These are phyloP conservation scores for Habroteleia sp. DNA, from an alignment of 2,888 invertebrate genomes.

Conservation along the genomic window DNA sequence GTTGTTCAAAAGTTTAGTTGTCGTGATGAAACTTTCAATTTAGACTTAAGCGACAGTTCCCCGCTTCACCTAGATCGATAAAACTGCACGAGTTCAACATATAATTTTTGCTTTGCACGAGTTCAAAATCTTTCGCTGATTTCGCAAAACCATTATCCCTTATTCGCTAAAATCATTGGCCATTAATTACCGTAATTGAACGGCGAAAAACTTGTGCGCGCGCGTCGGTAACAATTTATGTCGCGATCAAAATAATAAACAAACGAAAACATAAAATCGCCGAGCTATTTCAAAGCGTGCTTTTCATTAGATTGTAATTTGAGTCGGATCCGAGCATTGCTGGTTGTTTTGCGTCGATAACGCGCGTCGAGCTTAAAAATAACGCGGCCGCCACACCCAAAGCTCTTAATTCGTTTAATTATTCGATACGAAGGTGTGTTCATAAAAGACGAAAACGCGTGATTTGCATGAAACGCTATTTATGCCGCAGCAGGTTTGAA, in stretches of 20 bases:
- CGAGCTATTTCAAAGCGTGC: too few relatives aligned
- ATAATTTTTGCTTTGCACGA: constrained; percentile 23
- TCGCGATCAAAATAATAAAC: too few relatives aligned
- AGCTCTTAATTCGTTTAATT: constrained; percentile 26
- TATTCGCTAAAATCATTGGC: too few relatives aligned
- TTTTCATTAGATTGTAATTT: constrained; percentile 3
- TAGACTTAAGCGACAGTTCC: constrained; percentile 20
- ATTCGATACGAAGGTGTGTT: constrained; percentile 17
- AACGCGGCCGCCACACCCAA: constrained; percentile 4
- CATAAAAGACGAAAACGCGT: constrained; percentile 20
- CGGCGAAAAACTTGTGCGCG: too few relatives aligned
- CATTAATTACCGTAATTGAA: too few relatives aligned
- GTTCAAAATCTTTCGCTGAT: constrained; percentile 17
- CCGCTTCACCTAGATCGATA: constrained; percentile 27
- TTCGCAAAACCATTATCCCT: constrained; percentile 4
- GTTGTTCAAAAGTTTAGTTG: constrained; percentile 50
- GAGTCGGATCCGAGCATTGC: not conserved
- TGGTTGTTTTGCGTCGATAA: constrained; percentile 6
- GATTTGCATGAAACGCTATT: constrained; percentile 26
- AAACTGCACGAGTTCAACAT: constrained; percentile 25
- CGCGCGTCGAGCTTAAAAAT: too few relatives aligned
- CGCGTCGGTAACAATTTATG: too few relatives aligned
- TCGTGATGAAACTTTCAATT: constrained; percentile 59
- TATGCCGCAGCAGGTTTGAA: constrained; percentile 7
- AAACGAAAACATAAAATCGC: too few relatives aligned